Percentiles rank a stretch among this genome's conserved stretches.
Conservation (phyloP, 2,113 vertebrate species). For the Lepisosteus osseus region DNA sequence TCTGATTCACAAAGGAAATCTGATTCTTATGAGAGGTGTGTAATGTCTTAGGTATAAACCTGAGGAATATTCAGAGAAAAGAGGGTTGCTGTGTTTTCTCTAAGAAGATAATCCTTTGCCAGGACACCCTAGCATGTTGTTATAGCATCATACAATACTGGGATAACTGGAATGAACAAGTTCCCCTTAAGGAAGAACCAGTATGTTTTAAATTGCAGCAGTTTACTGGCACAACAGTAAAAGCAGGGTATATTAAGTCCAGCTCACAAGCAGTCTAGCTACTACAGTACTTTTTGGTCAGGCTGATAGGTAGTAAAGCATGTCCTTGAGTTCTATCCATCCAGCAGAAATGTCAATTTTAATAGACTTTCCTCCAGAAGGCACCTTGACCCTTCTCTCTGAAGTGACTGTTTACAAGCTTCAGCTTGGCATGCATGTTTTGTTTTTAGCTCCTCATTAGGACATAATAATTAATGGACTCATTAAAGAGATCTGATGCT, state of each 20-base stretch:
- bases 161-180: not conserved
- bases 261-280: constrained; percentile 5
- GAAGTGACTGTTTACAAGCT: not conserved
- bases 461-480: not conserved
- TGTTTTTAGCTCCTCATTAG: no score
- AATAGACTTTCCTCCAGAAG: constrained; percentile 19
- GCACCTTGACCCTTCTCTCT: constrained; percentile 8
- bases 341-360: constrained; percentile 22
- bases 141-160: not conserved
- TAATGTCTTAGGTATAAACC: no score
- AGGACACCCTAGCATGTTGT: not conserved
- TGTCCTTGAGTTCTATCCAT: constrained; percentile 17
- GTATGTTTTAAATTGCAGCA: constrained; percentile 3
- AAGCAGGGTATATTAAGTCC: constrained; percentile 9
- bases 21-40: no score
- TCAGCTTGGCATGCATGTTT: not conserved
- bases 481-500: not conserved
- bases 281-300: constrained; percentile 4
- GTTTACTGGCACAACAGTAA: constrained; percentile 5
- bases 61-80: no score
- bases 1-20: no score
- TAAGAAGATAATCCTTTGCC: not conserved
- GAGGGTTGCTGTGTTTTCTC: not conserved
- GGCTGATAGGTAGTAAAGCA: constrained; percentile 13
- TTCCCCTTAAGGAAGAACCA: not conserved